Conservation (phyloP, 2,113 vertebrate species). For the Orcinus orca region DNA sequence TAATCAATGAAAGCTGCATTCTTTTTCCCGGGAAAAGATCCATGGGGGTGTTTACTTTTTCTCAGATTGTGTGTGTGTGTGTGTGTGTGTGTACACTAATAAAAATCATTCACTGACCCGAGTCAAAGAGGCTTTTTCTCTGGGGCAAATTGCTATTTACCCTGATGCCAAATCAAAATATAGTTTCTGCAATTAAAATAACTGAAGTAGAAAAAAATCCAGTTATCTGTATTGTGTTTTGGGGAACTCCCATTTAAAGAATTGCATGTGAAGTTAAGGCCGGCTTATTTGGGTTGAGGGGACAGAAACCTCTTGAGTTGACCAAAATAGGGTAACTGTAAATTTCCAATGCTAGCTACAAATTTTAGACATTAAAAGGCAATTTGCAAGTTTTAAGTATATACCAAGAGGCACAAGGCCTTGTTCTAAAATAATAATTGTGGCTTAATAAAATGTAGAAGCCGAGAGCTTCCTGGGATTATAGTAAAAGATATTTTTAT, state of each 20-base stretch:
- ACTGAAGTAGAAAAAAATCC: neutral
- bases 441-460: neutral
- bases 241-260: neutral
- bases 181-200: neutral
- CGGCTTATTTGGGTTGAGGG: neutral
- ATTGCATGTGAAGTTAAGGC: neutral
- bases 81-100: neutral
- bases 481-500: neutral
- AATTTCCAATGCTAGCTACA: neutral
- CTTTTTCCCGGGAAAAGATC: neutral
- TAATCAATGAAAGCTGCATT: fast-evolving
- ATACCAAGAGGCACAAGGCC: neutral
- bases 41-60: neutral
- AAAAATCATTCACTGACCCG: neutral
- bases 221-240: neutral
- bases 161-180: neutral
- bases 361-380: neutral
- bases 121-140: neutral
- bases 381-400: neutral
- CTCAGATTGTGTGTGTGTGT: neutral
- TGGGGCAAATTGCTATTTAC: neutral
- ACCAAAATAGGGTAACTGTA: neutral
- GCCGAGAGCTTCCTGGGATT: neutral
- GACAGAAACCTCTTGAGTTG: neutral
- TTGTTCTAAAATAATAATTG: neutral